phyloP scores from a whole-genome alignment of 2,888 invertebrate genomes.

The Tineola bisselliella region DNA sequence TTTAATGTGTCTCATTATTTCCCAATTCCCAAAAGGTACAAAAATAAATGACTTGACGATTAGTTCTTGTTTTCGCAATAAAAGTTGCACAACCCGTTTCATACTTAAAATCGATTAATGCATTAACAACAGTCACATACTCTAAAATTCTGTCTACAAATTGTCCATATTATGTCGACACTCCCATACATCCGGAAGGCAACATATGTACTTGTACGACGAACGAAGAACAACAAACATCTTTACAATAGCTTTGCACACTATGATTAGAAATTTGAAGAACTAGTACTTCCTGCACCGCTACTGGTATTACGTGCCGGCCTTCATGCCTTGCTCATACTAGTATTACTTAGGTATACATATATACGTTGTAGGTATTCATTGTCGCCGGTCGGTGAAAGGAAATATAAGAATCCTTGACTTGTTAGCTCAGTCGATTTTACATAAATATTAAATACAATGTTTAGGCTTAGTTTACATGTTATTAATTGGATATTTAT shows the following conservation, averaged over 20 bases:
- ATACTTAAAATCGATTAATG: background rate
- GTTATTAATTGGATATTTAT: too few species aligned
- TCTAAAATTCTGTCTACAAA: too few species aligned
- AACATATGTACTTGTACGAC: background rate
- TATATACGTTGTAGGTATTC: slow-evolving; percentile 22
- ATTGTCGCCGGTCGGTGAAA: slow-evolving; percentile 62
- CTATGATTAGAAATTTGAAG: slow-evolving; percentile 1
- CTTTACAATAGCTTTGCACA: background rate
- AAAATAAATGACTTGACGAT: background rate
- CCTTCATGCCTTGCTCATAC: background rate
- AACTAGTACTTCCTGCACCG: background rate
- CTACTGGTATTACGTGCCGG: slow-evolving; percentile 1
- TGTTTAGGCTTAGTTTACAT: background rate
- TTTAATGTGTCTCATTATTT: background rate
- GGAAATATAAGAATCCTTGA: slow-evolving; percentile 67
- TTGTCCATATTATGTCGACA: background rate
- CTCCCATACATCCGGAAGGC: background rate
- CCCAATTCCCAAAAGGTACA: background rate
- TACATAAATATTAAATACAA: background rate
- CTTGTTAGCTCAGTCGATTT: slow-evolving; percentile 41
- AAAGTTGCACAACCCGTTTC: background rate
- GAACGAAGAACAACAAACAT: background rate
- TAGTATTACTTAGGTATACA: background rate
- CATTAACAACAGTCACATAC: background rate
- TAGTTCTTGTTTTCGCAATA: background rate